phyloP scores from a whole-genome alignment of 2,113 vertebrate genomes.

The Nettapus auritus region DNA sequence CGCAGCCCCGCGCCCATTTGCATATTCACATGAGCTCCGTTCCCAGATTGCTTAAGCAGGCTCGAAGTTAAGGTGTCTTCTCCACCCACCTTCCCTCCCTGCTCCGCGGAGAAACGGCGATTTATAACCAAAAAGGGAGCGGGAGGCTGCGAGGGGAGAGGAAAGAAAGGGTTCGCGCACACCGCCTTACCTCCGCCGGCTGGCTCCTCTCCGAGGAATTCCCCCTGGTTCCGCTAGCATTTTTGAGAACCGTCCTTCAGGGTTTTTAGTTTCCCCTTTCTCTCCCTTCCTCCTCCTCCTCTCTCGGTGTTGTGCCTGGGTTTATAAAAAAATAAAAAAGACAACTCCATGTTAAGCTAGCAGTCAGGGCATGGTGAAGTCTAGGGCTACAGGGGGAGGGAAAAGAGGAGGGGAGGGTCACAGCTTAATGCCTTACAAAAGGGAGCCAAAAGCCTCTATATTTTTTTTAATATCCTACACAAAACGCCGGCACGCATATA shows the following conservation, averaged over 20 bases:
- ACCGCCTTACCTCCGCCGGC: conserved; percentile 78
- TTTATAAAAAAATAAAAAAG: conserved; percentile 84
- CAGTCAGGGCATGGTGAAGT: conserved; percentile 91
- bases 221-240: conserved; percentile 75
- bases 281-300: conserved; percentile 73
- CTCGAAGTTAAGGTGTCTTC: conserved; percentile 68
- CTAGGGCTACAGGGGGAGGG: conserved; percentile 86
- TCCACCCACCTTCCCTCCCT: conserved; percentile 51
- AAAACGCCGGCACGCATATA: background rate
- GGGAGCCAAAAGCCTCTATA: conserved; percentile 81
- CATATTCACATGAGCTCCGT: conserved; percentile 80
- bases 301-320: conserved; percentile 82
- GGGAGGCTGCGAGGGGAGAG: background rate
- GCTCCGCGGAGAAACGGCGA: conserved; percentile 53
- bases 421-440: conserved; percentile 94
- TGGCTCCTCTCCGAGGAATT: conserved; percentile 72
- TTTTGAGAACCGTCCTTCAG: conserved; percentile 84
- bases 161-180: conserved; percentile 47
- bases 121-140: background rate
- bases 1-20: conserved; percentile 74
- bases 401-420: conserved; percentile 92
- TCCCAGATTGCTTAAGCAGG: conserved; percentile 74
- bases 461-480: conserved; percentile 66
- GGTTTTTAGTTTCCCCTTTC: conserved; percentile 73
- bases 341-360: conserved; percentile 88